Evolutionary conservation across 2,888 invertebrate species (phyloP).

Genomic region (Eristalis intricaria): DNA sequence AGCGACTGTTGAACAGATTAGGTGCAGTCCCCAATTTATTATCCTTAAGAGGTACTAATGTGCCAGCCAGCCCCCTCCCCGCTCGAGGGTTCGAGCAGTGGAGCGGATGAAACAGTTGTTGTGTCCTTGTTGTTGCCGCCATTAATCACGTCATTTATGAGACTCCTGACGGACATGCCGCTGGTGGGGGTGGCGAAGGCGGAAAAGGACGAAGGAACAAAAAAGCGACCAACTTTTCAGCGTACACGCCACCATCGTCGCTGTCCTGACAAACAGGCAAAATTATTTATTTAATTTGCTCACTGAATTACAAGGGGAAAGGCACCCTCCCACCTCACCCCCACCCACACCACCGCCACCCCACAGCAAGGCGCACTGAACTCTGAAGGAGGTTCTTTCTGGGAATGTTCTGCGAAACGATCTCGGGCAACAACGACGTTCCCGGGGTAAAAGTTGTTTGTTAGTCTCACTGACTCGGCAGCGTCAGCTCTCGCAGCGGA

Average conservation of each 20-base stretch:
- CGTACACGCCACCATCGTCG: not conserved
- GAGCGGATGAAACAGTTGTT: not conserved
- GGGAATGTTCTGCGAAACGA: not conserved
- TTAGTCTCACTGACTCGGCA: not conserved
- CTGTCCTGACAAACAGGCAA: not conserved
- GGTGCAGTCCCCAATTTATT: slow-evolving; percentile 23
- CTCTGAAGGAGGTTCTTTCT: not conserved
- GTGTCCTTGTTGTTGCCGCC: not conserved
- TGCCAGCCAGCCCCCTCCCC: not conserved
- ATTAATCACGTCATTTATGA: slow-evolving; percentile 3
- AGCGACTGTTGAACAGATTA: slow-evolving; percentile 1
- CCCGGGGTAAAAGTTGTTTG: not conserved
- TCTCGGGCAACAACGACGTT: not conserved
- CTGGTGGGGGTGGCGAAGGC: not conserved
- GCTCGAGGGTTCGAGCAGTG: not conserved
- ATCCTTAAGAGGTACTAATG: slow-evolving; percentile 32
- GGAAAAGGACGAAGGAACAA: too few relatives aligned
- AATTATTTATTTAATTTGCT: slow-evolving; percentile 4
- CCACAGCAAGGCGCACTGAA: not conserved
- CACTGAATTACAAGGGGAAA: not conserved
- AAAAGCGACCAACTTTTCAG: not conserved
- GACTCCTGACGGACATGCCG: not conserved
- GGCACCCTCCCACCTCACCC: not conserved
- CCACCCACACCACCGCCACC: not conserved
- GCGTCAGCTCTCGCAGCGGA: not conserved